Percentiles rank a stretch among this genome's conserved stretches.
Evolutionary conservation across 2,888 invertebrate genomes (phyloP).

Genomic region (Oxytorus armatus): DNA sequence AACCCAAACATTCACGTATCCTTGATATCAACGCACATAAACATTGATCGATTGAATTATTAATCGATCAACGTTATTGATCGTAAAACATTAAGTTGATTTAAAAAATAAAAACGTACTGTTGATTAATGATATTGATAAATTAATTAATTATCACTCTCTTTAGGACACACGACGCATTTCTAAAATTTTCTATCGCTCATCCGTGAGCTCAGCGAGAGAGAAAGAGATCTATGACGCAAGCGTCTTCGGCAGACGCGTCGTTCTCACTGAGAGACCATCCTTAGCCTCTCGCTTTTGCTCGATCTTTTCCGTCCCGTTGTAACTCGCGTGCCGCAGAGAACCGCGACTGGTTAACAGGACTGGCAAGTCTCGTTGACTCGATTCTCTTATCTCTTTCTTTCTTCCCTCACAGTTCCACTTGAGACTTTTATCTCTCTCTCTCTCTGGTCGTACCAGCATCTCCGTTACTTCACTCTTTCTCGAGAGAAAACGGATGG

Average conservation of each 20-base stretch:
- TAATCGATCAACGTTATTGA: neutral
- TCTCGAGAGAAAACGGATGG: conserved; percentile 47
- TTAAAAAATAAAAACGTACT: too few relatives aligned
- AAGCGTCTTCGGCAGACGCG: conserved; percentile 70
- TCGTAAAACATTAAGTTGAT: neutral
- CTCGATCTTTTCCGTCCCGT: conserved; percentile 55
- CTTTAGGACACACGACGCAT: neutral
- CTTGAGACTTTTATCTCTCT: conserved; percentile 44
- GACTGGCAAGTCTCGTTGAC: conserved; percentile 51
- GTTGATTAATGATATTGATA: too few relatives aligned
- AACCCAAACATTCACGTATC: neutral
- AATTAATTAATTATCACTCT: conserved; percentile 16
- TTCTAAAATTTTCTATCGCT: conserved; percentile 11
- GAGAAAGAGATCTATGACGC: conserved; percentile 59
- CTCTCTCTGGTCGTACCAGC: conserved; percentile 8
- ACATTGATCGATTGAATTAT: neutral
- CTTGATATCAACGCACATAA: neutral
- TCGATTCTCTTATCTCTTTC: conserved; percentile 42
- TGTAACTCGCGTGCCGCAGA: conserved; percentile 35
- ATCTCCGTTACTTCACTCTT: conserved; percentile 41
- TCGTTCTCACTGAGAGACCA: conserved; percentile 72
- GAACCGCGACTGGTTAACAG: conserved; percentile 46
- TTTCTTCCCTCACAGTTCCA: conserved; percentile 52
- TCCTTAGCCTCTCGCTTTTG: conserved; percentile 54
- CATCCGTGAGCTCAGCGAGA: neutral